Percentiles rank a stretch among this genome's conserved stretches.
Evolutionary conservation across 2,888 invertebrate species (phyloP).

Genomic region (Drosophila robusta): DNA sequence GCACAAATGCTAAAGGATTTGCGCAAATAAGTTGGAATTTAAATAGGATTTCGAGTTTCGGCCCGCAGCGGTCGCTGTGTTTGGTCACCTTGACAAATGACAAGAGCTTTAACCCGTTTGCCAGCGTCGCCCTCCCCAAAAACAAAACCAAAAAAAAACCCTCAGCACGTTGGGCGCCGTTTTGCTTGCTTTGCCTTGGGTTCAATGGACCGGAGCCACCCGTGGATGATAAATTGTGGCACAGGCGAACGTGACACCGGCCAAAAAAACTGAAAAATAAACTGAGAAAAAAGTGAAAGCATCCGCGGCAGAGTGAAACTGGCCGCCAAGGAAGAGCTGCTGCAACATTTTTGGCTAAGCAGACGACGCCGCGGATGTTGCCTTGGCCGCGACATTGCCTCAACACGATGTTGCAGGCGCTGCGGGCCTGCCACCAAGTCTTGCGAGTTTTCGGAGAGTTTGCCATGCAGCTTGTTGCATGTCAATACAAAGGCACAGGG

Average conservation of each 20-base stretch:
- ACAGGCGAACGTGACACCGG: conserved; percentile 74
- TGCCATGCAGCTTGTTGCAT: conserved; percentile 54
- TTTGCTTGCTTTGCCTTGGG: conserved; percentile 12
- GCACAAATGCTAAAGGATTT: conserved; percentile 53
- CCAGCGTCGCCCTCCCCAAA: background rate
- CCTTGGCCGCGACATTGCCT: conserved; percentile 46
- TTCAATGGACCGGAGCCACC: conserved; percentile 66
- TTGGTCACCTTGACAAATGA: conserved; percentile 51
- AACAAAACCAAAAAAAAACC: background rate
- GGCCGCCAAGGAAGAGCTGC: conserved; percentile 51
- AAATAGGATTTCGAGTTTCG: conserved; percentile 35
- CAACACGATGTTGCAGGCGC: conserved; percentile 11
- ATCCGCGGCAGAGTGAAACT: conserved; percentile 64
- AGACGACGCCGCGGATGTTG: conserved; percentile 11
- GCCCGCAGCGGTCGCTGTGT: conserved; percentile 7
- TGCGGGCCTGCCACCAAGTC: conserved; percentile 7
- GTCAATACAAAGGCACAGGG: conserved; percentile 42
- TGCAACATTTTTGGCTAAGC: conserved; percentile 47
- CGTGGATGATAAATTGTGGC: conserved; percentile 76
- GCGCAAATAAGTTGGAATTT: conserved; percentile 62
- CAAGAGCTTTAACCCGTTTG: conserved; percentile 24
- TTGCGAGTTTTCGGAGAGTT: conserved; percentile 46
- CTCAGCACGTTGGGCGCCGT: background rate
- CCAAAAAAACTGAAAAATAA: conserved; percentile 51
- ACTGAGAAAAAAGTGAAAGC: conserved; percentile 76